Base-by-base conservation (phyloP, 2,888 invertebrate species). In the Dynastes tityus region DNA sequence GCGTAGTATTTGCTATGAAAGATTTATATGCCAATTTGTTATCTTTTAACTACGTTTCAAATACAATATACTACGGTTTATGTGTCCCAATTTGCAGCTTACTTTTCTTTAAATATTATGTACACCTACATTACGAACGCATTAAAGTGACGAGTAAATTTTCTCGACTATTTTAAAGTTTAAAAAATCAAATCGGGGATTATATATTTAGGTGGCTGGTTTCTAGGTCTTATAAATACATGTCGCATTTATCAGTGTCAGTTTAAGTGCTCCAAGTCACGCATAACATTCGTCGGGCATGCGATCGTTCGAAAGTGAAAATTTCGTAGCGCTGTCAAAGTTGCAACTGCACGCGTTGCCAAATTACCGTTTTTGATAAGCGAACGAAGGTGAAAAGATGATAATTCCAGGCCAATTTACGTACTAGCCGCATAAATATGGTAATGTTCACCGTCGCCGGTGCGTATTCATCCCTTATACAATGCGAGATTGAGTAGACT, bases 241-340 rank as follows among this genome's bases (percentile, higher is more conserved):
- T 40, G 58, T 73, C 58, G 61, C 73, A 73, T 73, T 73, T 73
- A 73, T 73, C 73, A 73, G 73, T 73, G 73, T 61, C 73, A 22
- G 45, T 73, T 61, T 73, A 73, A 73, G 73, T 73, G 37, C 61
- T 22, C 40, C 45, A 11, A 22, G 61, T 61, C 73, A 73, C 73
- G 73, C 73, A 58, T 61, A 73, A 73, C 61, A 73, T 73, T 13
- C 45, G 1, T 16, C 27, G 27, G 37, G 45, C 73, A 73, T 61
- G 73, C 73, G 73, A 73, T 73, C 73, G 45, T 73, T 61, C 40
- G 40, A 27, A 73, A 73, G 61, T 73, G 22, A 73, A 37, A 37
- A 73, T 73, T 73, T 29, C 32, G 53, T 73, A n/a, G 40, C 13
- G 11, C 13, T 16, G 73, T n/a, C n/a, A 61, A 27, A 61, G 68